A percentile compares a stretch with the other conserved stretches of the same genome.
Conservation (phyloP, 53 echinoderm and acorn worm species). For the Pentamera pediparva region DNA sequence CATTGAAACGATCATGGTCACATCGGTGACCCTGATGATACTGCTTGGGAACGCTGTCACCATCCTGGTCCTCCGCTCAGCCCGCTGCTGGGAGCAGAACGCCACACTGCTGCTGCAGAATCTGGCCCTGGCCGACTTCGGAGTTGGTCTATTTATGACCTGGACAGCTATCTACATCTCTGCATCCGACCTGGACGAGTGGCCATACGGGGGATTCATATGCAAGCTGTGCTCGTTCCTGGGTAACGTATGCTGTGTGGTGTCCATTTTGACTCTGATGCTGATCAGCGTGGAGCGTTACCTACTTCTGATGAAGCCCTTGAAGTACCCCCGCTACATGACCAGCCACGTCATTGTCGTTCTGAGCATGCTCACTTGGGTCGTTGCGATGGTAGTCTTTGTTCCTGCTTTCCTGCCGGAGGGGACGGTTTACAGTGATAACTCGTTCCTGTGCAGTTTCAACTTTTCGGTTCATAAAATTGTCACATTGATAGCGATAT, state of each 20-base stretch:
- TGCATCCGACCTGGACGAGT: neutral
- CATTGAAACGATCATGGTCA: neutral
- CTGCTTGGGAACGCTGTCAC: slow-evolving; percentile 17
- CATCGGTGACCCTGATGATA: neutral
- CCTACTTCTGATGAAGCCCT: slow-evolving; percentile 9
- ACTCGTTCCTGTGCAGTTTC: slow-evolving; percentile 36
- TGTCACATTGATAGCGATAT: neutral
- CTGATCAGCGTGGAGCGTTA: slow-evolving; percentile 33
- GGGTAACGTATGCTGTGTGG: slow-evolving; percentile 16
- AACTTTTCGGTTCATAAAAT: slow-evolving; percentile 16
- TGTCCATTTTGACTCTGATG: slow-evolving; percentile 14
- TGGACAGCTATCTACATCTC: slow-evolving; percentile 26
- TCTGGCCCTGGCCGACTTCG: slow-evolving; percentile 31
- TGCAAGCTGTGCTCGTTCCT: slow-evolving; percentile 29
- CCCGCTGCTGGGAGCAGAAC: slow-evolving; percentile 6
- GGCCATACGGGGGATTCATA: slow-evolving; percentile 30
- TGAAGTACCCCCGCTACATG: slow-evolving; percentile 3
- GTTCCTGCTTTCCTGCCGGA: neutral
- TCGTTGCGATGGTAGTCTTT: neutral
- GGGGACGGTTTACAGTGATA: slow-evolving; percentile 25
- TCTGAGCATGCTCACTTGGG: neutral
- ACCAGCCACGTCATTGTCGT: neutral
- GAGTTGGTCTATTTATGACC: slow-evolving; percentile 16
- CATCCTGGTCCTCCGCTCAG: slow-evolving; percentile 9
- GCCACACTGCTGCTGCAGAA: slow-evolving; percentile 11